These are phyloP conservation scores for Oenanthe melanoleuca DNA, from an alignment of 2,113 vertebrate species.

Conservation along the genomic window DNA sequence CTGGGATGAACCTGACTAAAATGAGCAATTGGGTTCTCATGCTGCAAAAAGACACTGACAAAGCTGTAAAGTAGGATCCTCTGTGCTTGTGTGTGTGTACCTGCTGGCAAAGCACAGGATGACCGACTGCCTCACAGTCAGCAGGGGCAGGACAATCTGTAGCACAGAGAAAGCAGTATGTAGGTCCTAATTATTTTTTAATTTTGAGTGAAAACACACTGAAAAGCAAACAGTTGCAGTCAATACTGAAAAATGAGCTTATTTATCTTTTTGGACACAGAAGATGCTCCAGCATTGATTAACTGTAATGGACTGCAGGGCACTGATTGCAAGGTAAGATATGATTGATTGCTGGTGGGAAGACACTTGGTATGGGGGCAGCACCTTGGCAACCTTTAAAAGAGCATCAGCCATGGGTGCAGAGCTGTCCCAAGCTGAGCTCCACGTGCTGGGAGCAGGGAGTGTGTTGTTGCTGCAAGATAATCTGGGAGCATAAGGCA, in stretches of 20 bases:
- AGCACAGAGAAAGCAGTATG: neutral
- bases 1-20: neutral
- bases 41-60: neutral
- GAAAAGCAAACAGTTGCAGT: constrained; percentile 3
- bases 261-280: constrained; percentile 16
- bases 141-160: neutral
- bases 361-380: neutral
- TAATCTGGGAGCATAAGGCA: neutral
- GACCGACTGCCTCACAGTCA: neutral
- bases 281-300: constrained; percentile 33
- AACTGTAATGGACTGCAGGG: neutral
- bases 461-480: neutral
- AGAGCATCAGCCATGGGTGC: accelerated
- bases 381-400: neutral
- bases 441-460: neutral
- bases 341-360: neutral
- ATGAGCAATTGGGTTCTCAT: neutral
- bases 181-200: neutral
- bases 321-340: constrained; percentile 17
- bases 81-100: neutral
- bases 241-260: constrained; percentile 24
- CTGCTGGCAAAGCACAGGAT: neutral
- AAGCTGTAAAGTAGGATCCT: neutral
- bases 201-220: neutral
- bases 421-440: neutral